These are phyloP conservation scores for Castor canadensis DNA, from an alignment of 2,113 vertebrate species.

Conservation along the genomic window DNA sequence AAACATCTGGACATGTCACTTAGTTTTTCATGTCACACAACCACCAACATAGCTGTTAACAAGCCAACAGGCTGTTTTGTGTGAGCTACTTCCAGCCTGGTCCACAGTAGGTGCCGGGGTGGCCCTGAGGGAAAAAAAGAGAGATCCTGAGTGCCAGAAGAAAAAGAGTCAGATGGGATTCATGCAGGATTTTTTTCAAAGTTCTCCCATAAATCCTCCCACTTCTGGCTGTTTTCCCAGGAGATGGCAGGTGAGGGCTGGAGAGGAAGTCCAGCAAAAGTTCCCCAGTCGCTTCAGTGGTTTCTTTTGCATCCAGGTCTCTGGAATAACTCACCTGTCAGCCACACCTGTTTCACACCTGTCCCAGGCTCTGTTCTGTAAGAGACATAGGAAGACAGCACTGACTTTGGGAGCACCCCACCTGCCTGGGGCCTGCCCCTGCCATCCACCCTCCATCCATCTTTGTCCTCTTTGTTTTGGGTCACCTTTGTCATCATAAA, in stretches of 20 bases:
- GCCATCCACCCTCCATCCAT: no score
- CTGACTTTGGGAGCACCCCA: not conserved
- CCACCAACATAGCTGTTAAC: rapidly evolving
- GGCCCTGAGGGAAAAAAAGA: not conserved
- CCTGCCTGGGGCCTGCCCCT: rapidly evolving
- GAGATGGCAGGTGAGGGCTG: not conserved
- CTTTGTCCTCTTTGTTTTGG: not conserved
- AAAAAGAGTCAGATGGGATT: not conserved
- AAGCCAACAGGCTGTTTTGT: not conserved
- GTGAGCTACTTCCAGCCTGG: not conserved
- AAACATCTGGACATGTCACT: not conserved
- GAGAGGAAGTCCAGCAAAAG: not conserved
- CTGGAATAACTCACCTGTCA: not conserved
- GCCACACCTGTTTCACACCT: not conserved
- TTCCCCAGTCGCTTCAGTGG: not conserved
- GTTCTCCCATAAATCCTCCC: not conserved
- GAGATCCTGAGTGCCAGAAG: not conserved
- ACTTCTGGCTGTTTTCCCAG: not conserved
- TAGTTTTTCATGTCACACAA: not conserved
- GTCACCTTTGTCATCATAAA: not conserved
- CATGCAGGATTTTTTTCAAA: not conserved
- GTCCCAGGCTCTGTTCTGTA: not conserved
- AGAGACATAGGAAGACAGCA: not conserved
- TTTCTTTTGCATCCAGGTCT: not conserved
- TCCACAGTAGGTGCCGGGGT: not conserved